Conservation (phyloP, 2,113 vertebrate species). For the Heterochromis multidens region DNA sequence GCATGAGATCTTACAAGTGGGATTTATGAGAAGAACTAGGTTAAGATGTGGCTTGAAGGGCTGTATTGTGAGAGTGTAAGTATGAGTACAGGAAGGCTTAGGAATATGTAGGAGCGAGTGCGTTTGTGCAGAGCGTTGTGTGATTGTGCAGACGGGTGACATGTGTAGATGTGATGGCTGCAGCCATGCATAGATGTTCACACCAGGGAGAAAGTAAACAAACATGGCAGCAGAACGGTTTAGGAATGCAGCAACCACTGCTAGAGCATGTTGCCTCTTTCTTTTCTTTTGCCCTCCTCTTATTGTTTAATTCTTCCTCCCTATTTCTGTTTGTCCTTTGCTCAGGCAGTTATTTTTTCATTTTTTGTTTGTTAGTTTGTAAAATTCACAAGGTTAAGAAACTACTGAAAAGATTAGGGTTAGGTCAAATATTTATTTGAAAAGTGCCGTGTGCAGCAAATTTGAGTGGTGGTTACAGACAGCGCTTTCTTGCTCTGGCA, state of each 20-base stretch:
- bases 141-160: slow-evolving; percentile 52
- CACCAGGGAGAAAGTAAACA: slow-evolving; percentile 69
- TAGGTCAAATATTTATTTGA: background rate
- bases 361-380: background rate
- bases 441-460: background rate
- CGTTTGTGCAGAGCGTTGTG: slow-evolving; percentile 33
- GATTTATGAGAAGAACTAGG: slow-evolving; percentile 64
- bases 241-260: slow-evolving; percentile 15
- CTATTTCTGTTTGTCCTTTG: background rate
- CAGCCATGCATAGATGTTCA: slow-evolving; percentile 72
- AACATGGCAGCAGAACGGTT: slow-evolving; percentile 59
- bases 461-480: background rate
- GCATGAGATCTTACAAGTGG: slow-evolving; percentile 53
- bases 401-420: background rate
- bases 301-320: background rate
- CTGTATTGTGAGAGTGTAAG: slow-evolving; percentile 58
- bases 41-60: slow-evolving; percentile 71
- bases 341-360: background rate
- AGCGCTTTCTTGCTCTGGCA: background rate
- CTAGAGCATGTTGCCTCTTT: background rate
- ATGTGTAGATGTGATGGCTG: slow-evolving; percentile 70
- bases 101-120: slow-evolving; percentile 24
- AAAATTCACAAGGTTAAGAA: background rate
- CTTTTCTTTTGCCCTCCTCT: background rate
- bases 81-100: slow-evolving; percentile 36